Percentiles rank a stretch among this genome's conserved stretches.
Conservation (phyloP, 2,113 vertebrate species). For the Lasiurus borealis region DNA sequence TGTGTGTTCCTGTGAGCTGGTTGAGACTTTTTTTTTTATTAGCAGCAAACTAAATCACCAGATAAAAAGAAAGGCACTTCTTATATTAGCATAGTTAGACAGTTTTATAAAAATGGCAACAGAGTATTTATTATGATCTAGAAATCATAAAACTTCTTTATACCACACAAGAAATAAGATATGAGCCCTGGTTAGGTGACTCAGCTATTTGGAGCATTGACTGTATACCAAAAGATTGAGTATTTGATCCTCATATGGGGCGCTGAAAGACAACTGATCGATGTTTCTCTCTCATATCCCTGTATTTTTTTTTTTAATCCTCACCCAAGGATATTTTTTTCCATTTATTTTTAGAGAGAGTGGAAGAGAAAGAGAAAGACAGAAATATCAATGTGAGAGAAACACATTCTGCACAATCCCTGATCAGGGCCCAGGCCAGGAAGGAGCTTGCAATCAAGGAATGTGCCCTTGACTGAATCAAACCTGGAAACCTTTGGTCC, state of each 20-base stretch:
- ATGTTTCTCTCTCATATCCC: not conserved
- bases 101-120: slow-evolving; percentile 25
- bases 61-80: slow-evolving; percentile 3
- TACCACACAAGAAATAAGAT: not conserved
- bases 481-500: too few species aligned
- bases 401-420: too few species aligned
- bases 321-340: too few species aligned
- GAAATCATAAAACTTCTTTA: slow-evolving; percentile 24
- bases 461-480: too few species aligned
- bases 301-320: too few species aligned
- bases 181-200: not conserved
- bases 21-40: not conserved
- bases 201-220: not conserved
- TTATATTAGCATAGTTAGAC: slow-evolving; percentile 20
- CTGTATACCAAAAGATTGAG: not conserved
- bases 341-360: too few species aligned
- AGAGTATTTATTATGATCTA: slow-evolving; percentile 35
- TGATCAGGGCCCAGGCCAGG: too few species aligned
- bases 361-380: too few species aligned
- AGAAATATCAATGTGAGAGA: too few species aligned
- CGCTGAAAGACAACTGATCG: not conserved
- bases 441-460: too few species aligned
- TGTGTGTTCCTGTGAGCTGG: slow-evolving; percentile 44
- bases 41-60: slow-evolving; percentile 47
- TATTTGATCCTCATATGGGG: not conserved